A percentile compares a stretch with the other conserved stretches of the same genome.
Evolutionary conservation across 2,888 invertebrate genomes (phyloP).

Genomic region (Cephalotes varians): DNA sequence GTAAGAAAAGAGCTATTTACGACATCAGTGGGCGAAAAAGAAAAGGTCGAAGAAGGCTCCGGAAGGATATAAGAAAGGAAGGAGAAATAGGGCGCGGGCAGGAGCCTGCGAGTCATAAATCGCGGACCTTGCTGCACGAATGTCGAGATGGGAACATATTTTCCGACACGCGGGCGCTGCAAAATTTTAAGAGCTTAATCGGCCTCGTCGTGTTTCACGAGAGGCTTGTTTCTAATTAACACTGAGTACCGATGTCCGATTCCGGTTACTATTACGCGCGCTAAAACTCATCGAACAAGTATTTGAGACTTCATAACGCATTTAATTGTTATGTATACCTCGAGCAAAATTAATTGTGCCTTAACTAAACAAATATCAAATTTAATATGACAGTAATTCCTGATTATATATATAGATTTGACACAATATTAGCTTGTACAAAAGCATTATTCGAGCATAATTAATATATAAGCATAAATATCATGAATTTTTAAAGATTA

Average conservation of each 20-base stretch:
- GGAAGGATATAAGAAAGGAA: slow-evolving; percentile 60
- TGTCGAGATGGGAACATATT: slow-evolving; percentile 80
- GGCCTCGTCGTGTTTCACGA: slow-evolving; percentile 32
- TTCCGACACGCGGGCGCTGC: slow-evolving; percentile 74
- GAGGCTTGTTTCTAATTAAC: slow-evolving; percentile 57
- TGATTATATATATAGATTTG: not conserved
- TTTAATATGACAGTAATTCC: not conserved
- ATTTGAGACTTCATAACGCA: not conserved
- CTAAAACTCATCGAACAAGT: not conserved
- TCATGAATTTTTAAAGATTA: not conserved
- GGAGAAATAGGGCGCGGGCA: slow-evolving; percentile 68
- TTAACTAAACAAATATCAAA: not conserved
- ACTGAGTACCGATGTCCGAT: slow-evolving; percentile 7
- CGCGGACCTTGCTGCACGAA: slow-evolving; percentile 80
- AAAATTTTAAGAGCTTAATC: slow-evolving; percentile 69
- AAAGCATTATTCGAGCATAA: not conserved
- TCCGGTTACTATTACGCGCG: not conserved
- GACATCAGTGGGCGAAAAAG: slow-evolving; percentile 27
- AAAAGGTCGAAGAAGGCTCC: slow-evolving; percentile 58
- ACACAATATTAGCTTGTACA: not conserved
- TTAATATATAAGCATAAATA: not conserved
- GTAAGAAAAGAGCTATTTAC: slow-evolving; percentile 47
- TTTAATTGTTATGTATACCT: not conserved
- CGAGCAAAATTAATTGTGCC: not conserved
- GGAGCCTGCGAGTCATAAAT: slow-evolving; percentile 82